Base-by-base conservation (phyloP, 2,113 vertebrate genomes). In the Stegastes partitus region DNA sequence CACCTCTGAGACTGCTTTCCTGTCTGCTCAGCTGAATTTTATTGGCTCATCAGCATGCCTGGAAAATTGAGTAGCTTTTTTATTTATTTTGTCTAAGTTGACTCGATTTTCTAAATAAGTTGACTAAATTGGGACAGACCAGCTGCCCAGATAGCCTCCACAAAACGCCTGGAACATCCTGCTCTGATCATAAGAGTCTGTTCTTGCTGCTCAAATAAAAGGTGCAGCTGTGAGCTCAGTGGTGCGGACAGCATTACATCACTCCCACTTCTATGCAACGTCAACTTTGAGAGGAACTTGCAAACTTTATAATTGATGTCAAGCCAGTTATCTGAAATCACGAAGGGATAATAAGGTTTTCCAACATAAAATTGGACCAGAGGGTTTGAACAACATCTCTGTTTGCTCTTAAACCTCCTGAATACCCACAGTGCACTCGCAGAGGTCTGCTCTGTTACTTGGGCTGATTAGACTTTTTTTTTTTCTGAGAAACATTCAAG, bases 301-400 rank as follows among this genome's bases (percentile, higher is more conserved):
- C 56, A 55, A 66, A 82, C 85, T 85, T 80, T 34, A 37, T 85
- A 77, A 85, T 89, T 71, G 71, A 22, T 15, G 74, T 84, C 25
- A 50, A 37, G 22, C 34, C 50, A 42, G 42, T 71, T 77, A 55
- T 85, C 68, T 61, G 47, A 37, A 66, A 82, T 82, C 82, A 57
- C 28, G 47, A 10, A 50, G 14, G 51, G 21, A 50, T 55, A 73
- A 1, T 28, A 54, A 79, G 14, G 6, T 63, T 34, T 42, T 69
- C 39, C 56, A 55, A 79, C 76, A 69, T 70, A 34, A 82, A 77
- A 79, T 25, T 22, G 59, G 61, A 79, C 15, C 14, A 15, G 39
- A 59, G 54, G 21, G 23, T 61, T 72, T 31, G 7, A 12, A 15
- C 22, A 1, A 23, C 47, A 49, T 63, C 47, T 68, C 31, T 21